Evolutionary conservation across 2,888 invertebrate species (phyloP), one percentile per base, ranked within the genome.

Genomic region (Eupsilia transversa): DNA sequence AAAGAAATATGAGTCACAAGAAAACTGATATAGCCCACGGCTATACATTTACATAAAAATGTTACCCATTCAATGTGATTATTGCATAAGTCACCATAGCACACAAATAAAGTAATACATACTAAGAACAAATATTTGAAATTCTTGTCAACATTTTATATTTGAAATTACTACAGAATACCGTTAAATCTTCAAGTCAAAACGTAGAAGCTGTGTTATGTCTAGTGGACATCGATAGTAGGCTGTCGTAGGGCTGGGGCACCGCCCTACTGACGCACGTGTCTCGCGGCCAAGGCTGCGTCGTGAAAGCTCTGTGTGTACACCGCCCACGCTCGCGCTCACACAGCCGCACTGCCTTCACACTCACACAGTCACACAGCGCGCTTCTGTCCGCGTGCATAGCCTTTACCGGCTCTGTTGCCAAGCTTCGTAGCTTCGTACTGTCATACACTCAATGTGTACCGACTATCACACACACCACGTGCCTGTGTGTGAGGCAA

Each of bases 271-370:
- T 87, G 91, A 91, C 94, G 95, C 96, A 96, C 96, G 96, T 96
- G 96, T 95, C 93, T 94, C 91, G 94, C 93, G 96, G 96, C 96
- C 96, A 96, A 96, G 96, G 96, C 96, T 96, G 95, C 91, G 90
- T 86, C 92, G 95, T 95, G 96, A 96, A 96, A 96, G 96, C 96
- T 95, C 92, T 91, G 92, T 94, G 91, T 94, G 92, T 90, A 89
- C 89, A 89, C 90, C 91, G 90, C 94, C 93, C 91, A 94, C 93
- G 91, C 93, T 87, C 84, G 72, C 82, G 65, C 81, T 76, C 86
- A 86, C 85, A 86, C 84, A 73, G 66, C 2, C 64, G 67, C 59
- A 17, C 63, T 80, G 63, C 76, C 84, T 73, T 69, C 70, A 65
- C 66, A 70, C 81, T 27, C 83, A 82, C 80, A 81, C 82, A 72